Conservation (phyloP, 2,113 vertebrate species). For the Maccullochella peelii region DNA sequence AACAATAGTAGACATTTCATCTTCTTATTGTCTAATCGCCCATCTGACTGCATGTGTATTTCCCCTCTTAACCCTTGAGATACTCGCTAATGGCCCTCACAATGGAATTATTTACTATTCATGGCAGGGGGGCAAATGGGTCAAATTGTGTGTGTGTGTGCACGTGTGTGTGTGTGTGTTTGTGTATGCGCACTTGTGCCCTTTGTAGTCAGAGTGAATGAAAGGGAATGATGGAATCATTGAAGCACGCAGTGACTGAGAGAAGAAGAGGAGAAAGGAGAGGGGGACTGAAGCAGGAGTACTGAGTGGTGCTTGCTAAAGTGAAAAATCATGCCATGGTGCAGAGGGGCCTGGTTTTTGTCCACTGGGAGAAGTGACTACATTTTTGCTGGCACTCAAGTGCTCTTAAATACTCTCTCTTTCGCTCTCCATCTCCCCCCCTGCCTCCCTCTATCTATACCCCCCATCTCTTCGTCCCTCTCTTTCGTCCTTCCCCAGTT, state of each 20-base stretch:
- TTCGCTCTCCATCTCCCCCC: slow-evolving; percentile 27
- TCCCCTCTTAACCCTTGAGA: slow-evolving; percentile 77
- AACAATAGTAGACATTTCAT: slow-evolving; percentile 75
- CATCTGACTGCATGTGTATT: slow-evolving; percentile 70
- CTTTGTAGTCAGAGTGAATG: slow-evolving; percentile 69
- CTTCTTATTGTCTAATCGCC: slow-evolving; percentile 81
- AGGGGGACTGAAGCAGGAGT: slow-evolving; percentile 50
- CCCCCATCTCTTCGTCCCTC: slow-evolving; percentile 6
- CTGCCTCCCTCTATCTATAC: slow-evolving; percentile 28
- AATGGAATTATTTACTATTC: slow-evolving; percentile 81
- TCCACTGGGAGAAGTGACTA: slow-evolving; percentile 89
- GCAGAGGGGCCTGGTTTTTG: slow-evolving; percentile 82
- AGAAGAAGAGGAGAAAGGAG: slow-evolving; percentile 48
- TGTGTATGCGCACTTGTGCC: slow-evolving; percentile 44
- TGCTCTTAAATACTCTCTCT: slow-evolving; percentile 88
- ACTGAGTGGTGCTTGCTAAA: slow-evolving; percentile 81
- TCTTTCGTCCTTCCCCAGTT: slow-evolving; percentile 32
- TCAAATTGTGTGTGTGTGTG: slow-evolving; percentile 72
- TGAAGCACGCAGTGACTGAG: slow-evolving; percentile 82
- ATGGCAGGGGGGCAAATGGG: slow-evolving; percentile 73
- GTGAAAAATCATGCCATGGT: slow-evolving; percentile 93
- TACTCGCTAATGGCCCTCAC: slow-evolving; percentile 74
- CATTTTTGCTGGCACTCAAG: slow-evolving; percentile 87
- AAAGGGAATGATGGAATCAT: slow-evolving; percentile 81
- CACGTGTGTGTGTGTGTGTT: slow-evolving; percentile 34